These are phyloP conservation scores for Drosophila truncata DNA, from an alignment of 1,140 invertebrate species.

Conservation along the genomic window DNA sequence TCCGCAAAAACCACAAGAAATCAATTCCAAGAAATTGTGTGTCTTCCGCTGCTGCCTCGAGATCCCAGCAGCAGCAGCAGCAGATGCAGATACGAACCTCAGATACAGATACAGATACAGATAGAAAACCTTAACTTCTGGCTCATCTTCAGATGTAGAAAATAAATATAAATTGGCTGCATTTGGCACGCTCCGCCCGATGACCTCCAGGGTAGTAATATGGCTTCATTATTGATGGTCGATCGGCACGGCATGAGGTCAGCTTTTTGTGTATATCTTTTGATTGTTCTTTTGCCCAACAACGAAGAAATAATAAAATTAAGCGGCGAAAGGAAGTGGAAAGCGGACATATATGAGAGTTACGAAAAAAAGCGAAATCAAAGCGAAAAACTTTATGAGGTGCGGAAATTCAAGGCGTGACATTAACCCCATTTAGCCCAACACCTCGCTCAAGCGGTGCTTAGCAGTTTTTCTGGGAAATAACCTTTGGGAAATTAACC, in stretches of 20 bases:
- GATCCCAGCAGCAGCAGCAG: slow-evolving; percentile 4
- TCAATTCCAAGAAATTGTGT: slow-evolving; percentile 81
- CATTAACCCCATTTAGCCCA: slow-evolving; percentile 42
- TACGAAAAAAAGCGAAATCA: slow-evolving; percentile 42
- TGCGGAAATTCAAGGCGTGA: slow-evolving; percentile 66
- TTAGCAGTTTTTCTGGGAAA: background rate
- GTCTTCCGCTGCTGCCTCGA: slow-evolving; percentile 66
- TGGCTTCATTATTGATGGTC: slow-evolving; percentile 70
- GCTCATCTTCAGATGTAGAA: slow-evolving; percentile 33
- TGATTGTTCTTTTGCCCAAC: slow-evolving; percentile 12
- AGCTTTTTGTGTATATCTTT: background rate
- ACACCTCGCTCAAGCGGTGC: slow-evolving; percentile 8
- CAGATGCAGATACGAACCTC: background rate
- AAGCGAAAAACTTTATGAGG: slow-evolving; percentile 46
- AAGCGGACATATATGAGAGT: slow-evolving; percentile 37
- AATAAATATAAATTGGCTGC: slow-evolving; percentile 64
- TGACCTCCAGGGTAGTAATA: slow-evolving; percentile 12
- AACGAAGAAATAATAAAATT: slow-evolving; percentile 46
- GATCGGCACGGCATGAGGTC: slow-evolving; percentile 72
- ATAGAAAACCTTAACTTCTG: background rate
- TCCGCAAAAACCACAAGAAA: slow-evolving; percentile 77
- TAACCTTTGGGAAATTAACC: background rate
- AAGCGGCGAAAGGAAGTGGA: slow-evolving; percentile 72
- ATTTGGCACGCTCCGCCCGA: slow-evolving; percentile 70
- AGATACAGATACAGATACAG: background rate